Conservation (phyloP, 2,888 invertebrate species). For the Balanococcus diminutus region DNA sequence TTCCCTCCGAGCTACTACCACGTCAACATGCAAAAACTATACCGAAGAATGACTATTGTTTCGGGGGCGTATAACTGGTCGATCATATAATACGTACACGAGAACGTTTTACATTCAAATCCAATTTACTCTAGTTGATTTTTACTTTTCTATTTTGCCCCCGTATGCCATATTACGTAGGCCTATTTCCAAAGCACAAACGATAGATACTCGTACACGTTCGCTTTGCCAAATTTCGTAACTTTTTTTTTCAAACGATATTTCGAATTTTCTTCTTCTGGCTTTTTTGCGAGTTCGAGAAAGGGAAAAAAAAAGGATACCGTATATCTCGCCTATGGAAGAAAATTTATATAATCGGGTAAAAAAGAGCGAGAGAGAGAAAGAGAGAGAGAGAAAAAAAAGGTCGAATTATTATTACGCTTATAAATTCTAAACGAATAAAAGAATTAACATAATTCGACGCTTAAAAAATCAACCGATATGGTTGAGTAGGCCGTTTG, state of each 20-base stretch:
- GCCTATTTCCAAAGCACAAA: no score
- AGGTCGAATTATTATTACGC: constrained; percentile 11
- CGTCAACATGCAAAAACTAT: background rate
- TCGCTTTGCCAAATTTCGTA: background rate
- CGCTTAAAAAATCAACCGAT: constrained; percentile 17
- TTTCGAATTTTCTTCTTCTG: background rate
- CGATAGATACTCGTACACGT: no score
- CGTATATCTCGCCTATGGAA: background rate
- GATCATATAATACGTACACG: background rate
- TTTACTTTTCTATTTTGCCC: background rate
- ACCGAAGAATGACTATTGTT: background rate
- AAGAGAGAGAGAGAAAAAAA: background rate
- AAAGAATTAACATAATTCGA: constrained; percentile 15
- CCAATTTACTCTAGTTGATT: constrained; percentile 3
- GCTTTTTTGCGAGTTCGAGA: no score
- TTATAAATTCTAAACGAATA: constrained; percentile 17
- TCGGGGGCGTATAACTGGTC: background rate
- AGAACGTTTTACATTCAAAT: constrained; percentile 9
- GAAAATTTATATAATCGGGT: background rate
- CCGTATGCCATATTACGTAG: background rate
- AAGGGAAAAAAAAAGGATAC: background rate
- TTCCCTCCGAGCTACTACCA: background rate
- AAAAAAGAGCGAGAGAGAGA: background rate
- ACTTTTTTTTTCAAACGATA: background rate
- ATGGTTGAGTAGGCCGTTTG: constrained; percentile 10